Conservation (phyloP, 2,888 invertebrate species). For the Rhamnusium bicolor region DNA sequence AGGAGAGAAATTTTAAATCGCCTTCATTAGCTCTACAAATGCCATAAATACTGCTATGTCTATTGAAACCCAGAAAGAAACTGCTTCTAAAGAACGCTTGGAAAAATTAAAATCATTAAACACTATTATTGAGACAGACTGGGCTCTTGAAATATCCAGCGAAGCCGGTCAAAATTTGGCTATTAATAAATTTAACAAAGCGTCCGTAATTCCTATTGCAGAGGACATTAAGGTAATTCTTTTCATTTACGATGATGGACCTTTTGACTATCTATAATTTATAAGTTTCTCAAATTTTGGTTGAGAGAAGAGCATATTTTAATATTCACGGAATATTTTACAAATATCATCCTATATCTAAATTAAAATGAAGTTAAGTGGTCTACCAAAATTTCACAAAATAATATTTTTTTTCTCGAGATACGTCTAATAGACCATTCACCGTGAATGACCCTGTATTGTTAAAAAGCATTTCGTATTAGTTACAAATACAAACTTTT, state of each 20-base stretch:
- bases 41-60: conserved; percentile 25
- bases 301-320: not conserved
- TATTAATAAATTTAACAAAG: conserved; percentile 46
- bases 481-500: no score
- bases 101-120: not conserved
- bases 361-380: no score
- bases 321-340: no score
- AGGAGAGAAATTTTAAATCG: conserved; percentile 19
- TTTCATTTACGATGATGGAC: not conserved
- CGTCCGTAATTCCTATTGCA: conserved; percentile 40
- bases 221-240: conserved; percentile 40
- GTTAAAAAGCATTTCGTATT: no score
- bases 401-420: no score
- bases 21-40: conserved; percentile 30
- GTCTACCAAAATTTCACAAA: no score
- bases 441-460: no score
- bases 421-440: no score
- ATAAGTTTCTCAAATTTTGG: not conserved
- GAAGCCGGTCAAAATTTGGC: conserved; percentile 43
- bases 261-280: not conserved
- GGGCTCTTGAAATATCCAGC: conserved; percentile 7
- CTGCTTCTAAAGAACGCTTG: not conserved
- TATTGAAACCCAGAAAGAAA: not conserved
- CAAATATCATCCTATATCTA: no score
- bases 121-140: not conserved